phyloP scores from a whole-genome alignment of 2,113 vertebrate genomes.

The Syrrhaptes paradoxus region DNA sequence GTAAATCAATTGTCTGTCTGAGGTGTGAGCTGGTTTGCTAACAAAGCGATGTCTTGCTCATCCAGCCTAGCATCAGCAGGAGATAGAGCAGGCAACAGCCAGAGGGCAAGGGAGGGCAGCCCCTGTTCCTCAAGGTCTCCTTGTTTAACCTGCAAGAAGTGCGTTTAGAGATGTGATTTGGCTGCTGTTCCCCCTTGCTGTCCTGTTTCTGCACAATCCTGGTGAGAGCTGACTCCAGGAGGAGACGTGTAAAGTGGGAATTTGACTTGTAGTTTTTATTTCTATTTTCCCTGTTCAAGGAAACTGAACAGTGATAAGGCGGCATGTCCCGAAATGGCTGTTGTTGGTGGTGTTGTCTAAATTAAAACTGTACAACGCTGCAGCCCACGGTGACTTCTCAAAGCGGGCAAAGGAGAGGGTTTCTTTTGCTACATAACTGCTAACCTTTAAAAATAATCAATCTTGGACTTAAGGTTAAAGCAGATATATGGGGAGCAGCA shows the following conservation, averaged over 20 bases:
- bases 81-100: not conserved
- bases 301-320: not conserved
- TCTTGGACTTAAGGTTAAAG: constrained; percentile 7
- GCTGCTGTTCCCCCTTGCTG: not conserved
- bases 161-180: not conserved
- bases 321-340: not conserved
- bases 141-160: not conserved
- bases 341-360: not conserved
- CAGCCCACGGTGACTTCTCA: not conserved
- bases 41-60: not conserved
- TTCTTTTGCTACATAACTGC: not conserved
- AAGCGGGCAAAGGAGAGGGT: not conserved
- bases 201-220: not conserved
- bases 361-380: not conserved
- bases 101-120: not conserved
- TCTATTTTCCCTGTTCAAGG: not conserved
- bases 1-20: not conserved
- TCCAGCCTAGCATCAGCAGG: not conserved
- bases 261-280: not conserved
- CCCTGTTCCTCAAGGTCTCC: not conserved
- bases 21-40: not conserved
- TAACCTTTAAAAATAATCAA: constrained; percentile 56
- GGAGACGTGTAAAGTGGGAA: not conserved
- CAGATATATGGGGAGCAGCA: not conserved
- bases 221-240: not conserved